Conservation (phyloP, 2,113 vertebrate species). For the Muscicapa adusta region DNA sequence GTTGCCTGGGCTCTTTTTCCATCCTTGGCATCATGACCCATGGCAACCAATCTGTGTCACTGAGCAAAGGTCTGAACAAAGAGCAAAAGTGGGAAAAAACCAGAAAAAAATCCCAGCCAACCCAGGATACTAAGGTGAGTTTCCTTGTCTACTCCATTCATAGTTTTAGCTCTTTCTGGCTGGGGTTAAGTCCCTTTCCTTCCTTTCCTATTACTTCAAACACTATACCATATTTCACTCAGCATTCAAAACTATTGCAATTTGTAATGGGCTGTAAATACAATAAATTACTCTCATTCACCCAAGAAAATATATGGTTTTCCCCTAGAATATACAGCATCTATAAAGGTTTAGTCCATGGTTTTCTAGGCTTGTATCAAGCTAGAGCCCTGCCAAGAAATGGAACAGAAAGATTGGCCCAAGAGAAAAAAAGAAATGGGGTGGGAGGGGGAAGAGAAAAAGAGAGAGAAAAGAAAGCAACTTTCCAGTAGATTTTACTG, state of each 20-base stretch:
- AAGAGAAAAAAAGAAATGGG: background rate
- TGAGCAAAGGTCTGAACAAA: background rate
- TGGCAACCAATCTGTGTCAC: background rate
- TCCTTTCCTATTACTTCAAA: background rate
- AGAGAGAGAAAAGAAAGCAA: background rate
- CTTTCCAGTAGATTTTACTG: background rate
- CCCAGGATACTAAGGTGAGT: background rate
- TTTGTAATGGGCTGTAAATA: background rate
- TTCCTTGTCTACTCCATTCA: background rate
- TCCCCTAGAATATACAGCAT: background rate
- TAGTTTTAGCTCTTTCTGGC: background rate
- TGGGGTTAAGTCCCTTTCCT: background rate
- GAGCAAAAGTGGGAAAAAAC: background rate
- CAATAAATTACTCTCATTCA: background rate
- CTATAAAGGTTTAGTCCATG: background rate
- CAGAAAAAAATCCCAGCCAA: background rate
- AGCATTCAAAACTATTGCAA: background rate
- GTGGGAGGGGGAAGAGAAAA: fast-evolving
- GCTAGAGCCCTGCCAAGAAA: background rate
- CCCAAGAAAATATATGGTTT: background rate
- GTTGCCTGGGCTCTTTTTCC: background rate
- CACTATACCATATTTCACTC: background rate
- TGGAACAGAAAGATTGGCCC: background rate
- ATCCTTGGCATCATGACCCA: background rate
- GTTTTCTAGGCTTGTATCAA: background rate